Evolutionary conservation across 2,888 invertebrate species (phyloP).

Genomic region (Harpagoxenus sublaevis): DNA sequence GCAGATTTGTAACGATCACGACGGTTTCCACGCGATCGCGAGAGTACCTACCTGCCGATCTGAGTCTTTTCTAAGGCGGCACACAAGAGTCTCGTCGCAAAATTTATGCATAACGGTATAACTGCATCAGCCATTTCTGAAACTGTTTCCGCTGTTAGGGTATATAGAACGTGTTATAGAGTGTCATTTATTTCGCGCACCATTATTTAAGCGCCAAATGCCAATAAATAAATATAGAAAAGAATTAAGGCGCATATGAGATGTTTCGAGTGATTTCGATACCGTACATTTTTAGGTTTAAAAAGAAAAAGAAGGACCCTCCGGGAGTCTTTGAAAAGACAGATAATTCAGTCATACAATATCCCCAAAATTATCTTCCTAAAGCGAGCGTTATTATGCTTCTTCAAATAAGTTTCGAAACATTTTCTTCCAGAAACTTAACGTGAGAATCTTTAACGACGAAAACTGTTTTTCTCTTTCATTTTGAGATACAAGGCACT

Average conservation of each 20-base stretch:
- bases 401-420: background rate
- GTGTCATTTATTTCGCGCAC: background rate
- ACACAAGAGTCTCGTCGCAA: constrained; percentile 4
- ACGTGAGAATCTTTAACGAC: background rate
- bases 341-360: background rate
- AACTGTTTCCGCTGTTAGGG: background rate
- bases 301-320: background rate
- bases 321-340: background rate
- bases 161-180: background rate
- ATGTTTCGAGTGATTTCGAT: background rate
- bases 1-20: constrained; percentile 42
- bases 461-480: background rate
- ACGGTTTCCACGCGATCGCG: constrained; percentile 29
- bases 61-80: constrained; percentile 1
- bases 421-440: background rate
- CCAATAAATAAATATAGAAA: background rate
- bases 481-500: background rate
- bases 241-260: background rate
- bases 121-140: constrained; percentile 15
- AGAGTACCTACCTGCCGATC: background rate
- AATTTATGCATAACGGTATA: constrained; percentile 31
- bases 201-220: background rate
- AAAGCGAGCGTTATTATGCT: background rate
- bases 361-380: background rate
- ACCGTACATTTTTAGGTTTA: too few species aligned